Conservation (phyloP, 2,113 vertebrate species). For the Trematocara macrostoma region DNA sequence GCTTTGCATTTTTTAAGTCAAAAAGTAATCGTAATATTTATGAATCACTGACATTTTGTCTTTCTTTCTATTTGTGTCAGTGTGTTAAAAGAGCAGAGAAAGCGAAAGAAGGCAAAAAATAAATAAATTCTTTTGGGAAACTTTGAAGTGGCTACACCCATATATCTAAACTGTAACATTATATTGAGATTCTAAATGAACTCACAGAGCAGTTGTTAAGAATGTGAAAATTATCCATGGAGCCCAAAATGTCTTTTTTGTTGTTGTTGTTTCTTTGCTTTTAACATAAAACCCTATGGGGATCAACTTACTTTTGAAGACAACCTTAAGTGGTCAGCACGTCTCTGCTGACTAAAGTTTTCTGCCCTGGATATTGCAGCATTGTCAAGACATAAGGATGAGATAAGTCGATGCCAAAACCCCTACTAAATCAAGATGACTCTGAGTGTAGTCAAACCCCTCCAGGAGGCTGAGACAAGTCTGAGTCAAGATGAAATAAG, state of each 20-base stretch:
- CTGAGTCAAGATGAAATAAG: not conserved
- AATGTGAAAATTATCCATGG: not conserved
- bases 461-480: not conserved
- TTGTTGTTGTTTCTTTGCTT: not conserved
- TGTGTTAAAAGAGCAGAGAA: not conserved
- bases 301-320: not conserved
- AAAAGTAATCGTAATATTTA: not conserved
- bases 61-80: not conserved
- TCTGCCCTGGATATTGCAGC: not conserved
- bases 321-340: not conserved
- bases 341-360: not conserved
- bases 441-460: not conserved
- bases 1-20: not conserved
- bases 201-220: not conserved
- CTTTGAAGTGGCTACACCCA: not conserved
- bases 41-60: not conserved
- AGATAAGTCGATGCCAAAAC: not conserved
- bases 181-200: not conserved
- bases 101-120: not conserved
- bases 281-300: not conserved
- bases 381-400: not conserved
- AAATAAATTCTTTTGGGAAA: accelerated
- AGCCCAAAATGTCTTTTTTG: not conserved
- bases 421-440: not conserved
- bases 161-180: not conserved